A percentile compares a stretch with the other conserved stretches of the same genome.
Evolutionary conservation across 2,888 invertebrate genomes (phyloP).

Genomic region (Venusia cambrica): DNA sequence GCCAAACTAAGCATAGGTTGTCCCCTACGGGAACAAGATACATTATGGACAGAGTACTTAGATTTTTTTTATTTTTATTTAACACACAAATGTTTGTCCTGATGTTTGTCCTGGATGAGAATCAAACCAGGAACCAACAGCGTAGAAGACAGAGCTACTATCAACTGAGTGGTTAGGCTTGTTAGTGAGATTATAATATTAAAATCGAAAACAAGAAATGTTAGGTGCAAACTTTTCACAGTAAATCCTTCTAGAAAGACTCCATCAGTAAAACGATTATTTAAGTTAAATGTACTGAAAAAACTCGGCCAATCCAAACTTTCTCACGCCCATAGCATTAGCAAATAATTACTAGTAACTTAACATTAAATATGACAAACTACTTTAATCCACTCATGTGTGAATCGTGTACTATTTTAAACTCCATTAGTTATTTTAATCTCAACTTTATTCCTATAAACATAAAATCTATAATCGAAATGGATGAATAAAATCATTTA

Average conservation of each 20-base stretch:
- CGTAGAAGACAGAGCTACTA: no score
- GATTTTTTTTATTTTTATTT: no score
- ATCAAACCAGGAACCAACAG: no score
- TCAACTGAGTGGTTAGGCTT: no score
- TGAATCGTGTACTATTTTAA: constrained; percentile 57
- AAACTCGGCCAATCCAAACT: constrained; percentile 20
- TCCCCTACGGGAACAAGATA: no score
- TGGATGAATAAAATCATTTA: neutral
- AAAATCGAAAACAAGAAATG: no score
- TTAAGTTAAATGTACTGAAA: constrained; percentile 13
- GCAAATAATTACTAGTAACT: constrained; percentile 61
- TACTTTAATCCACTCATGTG: constrained; percentile 67
- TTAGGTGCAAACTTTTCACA: no score
- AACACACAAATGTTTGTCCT: no score
- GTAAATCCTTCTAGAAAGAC: constrained; percentile 2
- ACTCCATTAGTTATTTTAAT: constrained; percentile 9
- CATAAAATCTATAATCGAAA: constrained; percentile 29
- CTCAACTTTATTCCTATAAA: constrained; percentile 8
- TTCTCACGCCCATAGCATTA: constrained; percentile 66
- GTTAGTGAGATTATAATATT: no score
- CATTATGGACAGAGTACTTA: no score
- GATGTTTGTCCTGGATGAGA: no score
- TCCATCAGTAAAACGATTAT: constrained; percentile 2
- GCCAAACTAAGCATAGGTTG: no score
- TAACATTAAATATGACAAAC: constrained; percentile 73